Base-by-base conservation (phyloP, 2,888 invertebrate genomes). In the Caenorhabditis sinica region DNA sequence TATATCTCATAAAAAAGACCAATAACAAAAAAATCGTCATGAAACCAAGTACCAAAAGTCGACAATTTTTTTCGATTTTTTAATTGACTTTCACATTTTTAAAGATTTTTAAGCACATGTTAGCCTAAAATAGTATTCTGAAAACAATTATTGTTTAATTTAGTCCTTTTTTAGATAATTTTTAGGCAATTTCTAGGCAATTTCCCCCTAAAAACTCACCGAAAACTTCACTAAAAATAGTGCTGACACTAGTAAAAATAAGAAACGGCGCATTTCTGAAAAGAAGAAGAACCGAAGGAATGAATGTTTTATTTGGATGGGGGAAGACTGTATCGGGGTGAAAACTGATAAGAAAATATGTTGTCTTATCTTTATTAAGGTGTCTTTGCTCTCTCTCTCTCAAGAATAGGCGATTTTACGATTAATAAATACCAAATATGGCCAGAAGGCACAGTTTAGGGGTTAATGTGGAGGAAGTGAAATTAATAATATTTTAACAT, bases 201-300 rank as follows among this genome's bases (percentile, higher is more conserved):
- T 6, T 40, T 40, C 13, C 2, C 40, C 13, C 20, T 1, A 4
- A 5, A 49, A 49, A 49, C 49, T 58, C n/a, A 58, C 58, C 58
- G 20, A 13, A 25, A 2, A 3, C 17, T 17, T n/a, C 25, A 58
- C 28, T 58, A 58, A 23, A 28, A 30, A 6, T 58, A 28, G 28
- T 28, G 30, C 13, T 28, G 30, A 28, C 30, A 58, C 28, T 30
- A 58, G 28, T 58, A 30, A 30, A 28, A 58, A 30, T 30, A 58
- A 58, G 4, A 17, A 8, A 6, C 17, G 28, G 11, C 30, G 58
- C 28, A 28, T 30, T 6, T 58, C 15, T 58, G 28, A 13, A n/a
- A 11, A 30, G 28, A 56, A 56, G 28, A 58, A 17, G 58, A 28
- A 58, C 15, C n/a, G n/a, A 58, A 28, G 58, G 36, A 63, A 58